Evolutionary conservation across 2,888 invertebrate genomes (phyloP).

Genomic region (Merodon equestris): DNA sequence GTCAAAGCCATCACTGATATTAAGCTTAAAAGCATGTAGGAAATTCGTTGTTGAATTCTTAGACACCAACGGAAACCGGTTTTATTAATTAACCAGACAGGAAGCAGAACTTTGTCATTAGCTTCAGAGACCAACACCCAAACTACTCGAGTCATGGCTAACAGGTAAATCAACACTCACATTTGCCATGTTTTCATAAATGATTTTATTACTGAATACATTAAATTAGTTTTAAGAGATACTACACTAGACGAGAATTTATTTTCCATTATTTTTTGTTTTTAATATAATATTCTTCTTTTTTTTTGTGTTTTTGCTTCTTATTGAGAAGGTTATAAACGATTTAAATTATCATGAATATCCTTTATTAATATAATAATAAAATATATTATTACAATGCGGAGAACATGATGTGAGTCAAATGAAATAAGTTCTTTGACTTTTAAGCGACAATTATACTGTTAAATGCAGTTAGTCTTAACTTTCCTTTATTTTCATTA

Average conservation of each 20-base stretch:
- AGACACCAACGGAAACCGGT: too few relatives aligned
- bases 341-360: constrained; percentile 53
- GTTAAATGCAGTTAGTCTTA: too few relatives aligned
- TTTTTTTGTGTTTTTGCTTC: constrained; percentile 41
- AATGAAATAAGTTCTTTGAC: constrained; percentile 10
- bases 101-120: too few relatives aligned
- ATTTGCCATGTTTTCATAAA: constrained; percentile 24
- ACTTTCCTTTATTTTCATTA: constrained; percentile 1
- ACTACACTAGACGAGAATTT: constrained; percentile 53
- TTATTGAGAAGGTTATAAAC: constrained; percentile 52
- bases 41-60: too few relatives aligned
- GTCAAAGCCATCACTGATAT: too few relatives aligned
- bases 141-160: too few relatives aligned
- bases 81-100: too few relatives aligned
- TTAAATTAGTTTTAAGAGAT: constrained; percentile 53
- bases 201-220: constrained; percentile 55
- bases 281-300: constrained; percentile 20
- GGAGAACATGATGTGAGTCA: constrained; percentile 39
- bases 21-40: too few relatives aligned
- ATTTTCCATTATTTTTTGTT: constrained; percentile 6
- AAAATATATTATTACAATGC: constrained; percentile 57
- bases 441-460: constrained; percentile 11
- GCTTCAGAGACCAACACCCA: too few relatives aligned
- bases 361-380: constrained; percentile 57
- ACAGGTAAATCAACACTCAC: background rate